These are phyloP conservation scores for Pachyseris speciosa DNA, from an alignment of 64 coral and sea anemone species.

Conservation along the genomic window DNA sequence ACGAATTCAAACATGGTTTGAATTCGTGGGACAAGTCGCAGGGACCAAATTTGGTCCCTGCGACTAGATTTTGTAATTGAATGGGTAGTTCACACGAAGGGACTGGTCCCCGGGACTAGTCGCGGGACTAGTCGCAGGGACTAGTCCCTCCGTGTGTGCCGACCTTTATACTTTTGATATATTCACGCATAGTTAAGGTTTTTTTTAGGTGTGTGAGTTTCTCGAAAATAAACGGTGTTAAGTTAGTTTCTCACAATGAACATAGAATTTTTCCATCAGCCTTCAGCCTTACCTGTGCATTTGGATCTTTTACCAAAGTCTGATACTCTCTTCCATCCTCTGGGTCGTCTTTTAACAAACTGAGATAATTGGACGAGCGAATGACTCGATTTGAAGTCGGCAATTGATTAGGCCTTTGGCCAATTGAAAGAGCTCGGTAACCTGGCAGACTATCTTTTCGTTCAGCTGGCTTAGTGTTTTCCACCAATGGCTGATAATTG, in stretches of 20 bases:
- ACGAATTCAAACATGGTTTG: background rate
- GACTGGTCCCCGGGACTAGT: no score
- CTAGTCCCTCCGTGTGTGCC: no score
- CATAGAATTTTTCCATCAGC: no score
- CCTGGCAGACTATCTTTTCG: constrained; percentile 12
- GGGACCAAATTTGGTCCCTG: background rate
- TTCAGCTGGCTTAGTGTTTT: constrained; percentile 21
- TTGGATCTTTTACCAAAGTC: background rate
- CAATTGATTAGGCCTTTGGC: background rate
- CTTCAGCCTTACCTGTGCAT: background rate
- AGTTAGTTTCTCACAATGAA: no score
- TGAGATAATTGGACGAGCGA: constrained; percentile 44
- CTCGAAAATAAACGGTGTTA: no score
- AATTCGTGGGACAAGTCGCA: background rate
- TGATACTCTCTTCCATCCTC: constrained; percentile 1
- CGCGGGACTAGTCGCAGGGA: no score
- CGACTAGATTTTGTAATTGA: no score
- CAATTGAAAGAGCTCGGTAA: background rate
- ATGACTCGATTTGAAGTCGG: background rate
- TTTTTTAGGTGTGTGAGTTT: no score
- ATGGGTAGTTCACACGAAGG: no score
- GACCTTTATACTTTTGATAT: no score
- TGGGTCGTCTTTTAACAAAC: background rate
- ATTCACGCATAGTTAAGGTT: no score
- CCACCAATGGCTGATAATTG: constrained; percentile 24